A percentile compares a stretch with the other conserved stretches of the same genome.
Conservation (phyloP, 2,888 invertebrate genomes). For the Ceramica pisi region DNA sequence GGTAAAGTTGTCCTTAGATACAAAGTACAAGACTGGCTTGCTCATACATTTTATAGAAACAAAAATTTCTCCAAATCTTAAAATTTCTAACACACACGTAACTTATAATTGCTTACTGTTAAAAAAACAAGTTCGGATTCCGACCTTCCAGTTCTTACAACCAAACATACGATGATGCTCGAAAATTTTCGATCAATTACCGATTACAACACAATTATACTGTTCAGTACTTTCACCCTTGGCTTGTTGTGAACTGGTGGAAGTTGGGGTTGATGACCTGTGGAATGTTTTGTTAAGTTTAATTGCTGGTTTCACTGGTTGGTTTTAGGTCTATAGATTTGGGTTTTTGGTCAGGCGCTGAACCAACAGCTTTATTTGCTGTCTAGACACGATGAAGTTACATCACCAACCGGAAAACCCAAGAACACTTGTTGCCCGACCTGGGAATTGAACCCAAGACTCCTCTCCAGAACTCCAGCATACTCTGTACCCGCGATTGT, state of each 20-base stretch:
- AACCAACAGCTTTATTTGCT: no score
- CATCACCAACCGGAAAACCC: no score
- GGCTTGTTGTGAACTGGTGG: neutral
- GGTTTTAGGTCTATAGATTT: neutral
- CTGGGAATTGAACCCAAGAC: no score
- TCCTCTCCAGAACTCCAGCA: no score
- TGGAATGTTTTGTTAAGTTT: neutral
- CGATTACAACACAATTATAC: slow-evolving; percentile 40
- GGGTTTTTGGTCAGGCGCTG: no score
- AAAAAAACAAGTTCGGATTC: slow-evolving; percentile 44
- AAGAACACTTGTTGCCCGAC: no score
- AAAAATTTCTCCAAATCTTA: slow-evolving; percentile 43
- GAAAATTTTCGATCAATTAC: slow-evolving; percentile 47
- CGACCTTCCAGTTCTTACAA: slow-evolving; percentile 32
- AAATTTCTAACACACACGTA: slow-evolving; percentile 50
- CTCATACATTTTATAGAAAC: neutral
- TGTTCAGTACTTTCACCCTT: slow-evolving; percentile 46
- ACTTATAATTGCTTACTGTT: slow-evolving; percentile 42
- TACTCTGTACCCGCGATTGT: no score
- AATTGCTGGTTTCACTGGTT: neutral
- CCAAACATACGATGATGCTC: neutral
- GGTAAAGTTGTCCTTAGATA: no score
- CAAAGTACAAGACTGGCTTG: no score
- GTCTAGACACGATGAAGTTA: no score
- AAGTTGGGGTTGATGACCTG: slow-evolving; percentile 26